Evolutionary conservation across 2,888 invertebrate genomes (phyloP).

Genomic region (Pseudanteris insignis): DNA sequence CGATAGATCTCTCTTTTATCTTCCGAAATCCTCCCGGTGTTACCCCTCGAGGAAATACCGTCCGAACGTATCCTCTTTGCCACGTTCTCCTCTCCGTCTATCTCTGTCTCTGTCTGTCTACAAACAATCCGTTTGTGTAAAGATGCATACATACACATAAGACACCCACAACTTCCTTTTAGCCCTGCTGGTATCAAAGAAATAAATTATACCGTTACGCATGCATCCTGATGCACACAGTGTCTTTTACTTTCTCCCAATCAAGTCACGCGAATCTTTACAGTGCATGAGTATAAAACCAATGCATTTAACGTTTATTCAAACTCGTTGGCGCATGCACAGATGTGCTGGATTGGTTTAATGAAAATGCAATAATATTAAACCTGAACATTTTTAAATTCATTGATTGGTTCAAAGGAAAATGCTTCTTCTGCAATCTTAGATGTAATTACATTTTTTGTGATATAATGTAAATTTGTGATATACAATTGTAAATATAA

Average conservation of each 20-base stretch:
- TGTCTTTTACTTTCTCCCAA: conserved; percentile 18
- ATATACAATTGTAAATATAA: too few species aligned
- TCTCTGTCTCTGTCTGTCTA: conserved; percentile 9
- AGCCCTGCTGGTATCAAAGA: conserved; percentile 56
- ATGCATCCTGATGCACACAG: conserved; percentile 47
- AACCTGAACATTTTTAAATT: too few species aligned
- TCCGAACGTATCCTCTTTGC: conserved; percentile 44
- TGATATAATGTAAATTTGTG: too few species aligned
- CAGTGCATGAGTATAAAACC: too few species aligned
- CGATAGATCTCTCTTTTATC: conserved; percentile 55
- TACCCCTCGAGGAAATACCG: conserved; percentile 44
- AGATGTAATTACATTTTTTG: too few species aligned
- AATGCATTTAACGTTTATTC: too few species aligned
- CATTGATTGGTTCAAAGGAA: too few species aligned
- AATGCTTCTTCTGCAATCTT: too few species aligned
- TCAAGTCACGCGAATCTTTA: conserved; percentile 28
- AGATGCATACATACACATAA: conserved; percentile 47
- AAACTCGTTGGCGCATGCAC: too few species aligned
- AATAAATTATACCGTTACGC: conserved; percentile 59
- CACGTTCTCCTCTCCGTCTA: conserved; percentile 43
- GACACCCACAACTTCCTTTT: conserved; percentile 55
- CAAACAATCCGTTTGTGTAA: conserved; percentile 34
- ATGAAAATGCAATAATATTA: too few species aligned
- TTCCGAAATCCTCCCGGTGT: conserved; percentile 38
- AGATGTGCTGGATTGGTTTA: too few species aligned